phyloP scores from a whole-genome alignment of 2,888 invertebrate species.

The Drosophila peninsularis region DNA sequence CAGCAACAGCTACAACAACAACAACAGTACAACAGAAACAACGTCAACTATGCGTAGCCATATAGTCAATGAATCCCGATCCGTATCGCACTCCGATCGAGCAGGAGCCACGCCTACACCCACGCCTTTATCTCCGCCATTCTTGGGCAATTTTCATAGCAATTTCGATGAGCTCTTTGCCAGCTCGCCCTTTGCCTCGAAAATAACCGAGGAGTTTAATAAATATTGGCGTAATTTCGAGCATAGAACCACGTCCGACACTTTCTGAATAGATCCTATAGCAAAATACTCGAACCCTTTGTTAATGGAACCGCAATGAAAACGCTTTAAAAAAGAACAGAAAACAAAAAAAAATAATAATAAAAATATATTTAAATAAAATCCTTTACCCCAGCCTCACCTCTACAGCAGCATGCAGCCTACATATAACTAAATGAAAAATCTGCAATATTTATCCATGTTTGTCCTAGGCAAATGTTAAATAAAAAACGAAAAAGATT shows the following conservation, averaged over 20 bases:
- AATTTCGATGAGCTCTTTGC: constrained; percentile 79
- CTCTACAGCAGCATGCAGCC: constrained; percentile 61
- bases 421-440: constrained; percentile 44
- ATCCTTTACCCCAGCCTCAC: constrained; percentile 11
- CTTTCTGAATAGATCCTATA: constrained; percentile 33
- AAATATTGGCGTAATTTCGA: constrained; percentile 82
- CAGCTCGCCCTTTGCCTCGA: constrained; percentile 77
- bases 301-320: constrained; percentile 51
- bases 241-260: constrained; percentile 44
- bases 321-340: constrained; percentile 43
- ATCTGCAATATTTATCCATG: constrained; percentile 42
- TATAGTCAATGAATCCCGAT: constrained; percentile 35
- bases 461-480: constrained; percentile 29
- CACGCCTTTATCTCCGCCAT: constrained; percentile 44
- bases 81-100: constrained; percentile 27
- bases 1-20: constrained; percentile 14
- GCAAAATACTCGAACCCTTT: constrained; percentile 43
- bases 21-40: constrained; percentile 30
- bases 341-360: constrained; percentile 1
- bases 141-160: constrained; percentile 56
- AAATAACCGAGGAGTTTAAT: constrained; percentile 80
- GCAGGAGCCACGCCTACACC: constrained; percentile 25
- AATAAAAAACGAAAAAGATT: constrained; percentile 31
- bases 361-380: constrained; percentile 6
- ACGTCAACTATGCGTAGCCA: constrained; percentile 41